Evolutionary conservation across 2,113 vertebrate species (phyloP), one percentile per base, ranked within the genome.

Genomic region (Danionella cerebrum): DNA sequence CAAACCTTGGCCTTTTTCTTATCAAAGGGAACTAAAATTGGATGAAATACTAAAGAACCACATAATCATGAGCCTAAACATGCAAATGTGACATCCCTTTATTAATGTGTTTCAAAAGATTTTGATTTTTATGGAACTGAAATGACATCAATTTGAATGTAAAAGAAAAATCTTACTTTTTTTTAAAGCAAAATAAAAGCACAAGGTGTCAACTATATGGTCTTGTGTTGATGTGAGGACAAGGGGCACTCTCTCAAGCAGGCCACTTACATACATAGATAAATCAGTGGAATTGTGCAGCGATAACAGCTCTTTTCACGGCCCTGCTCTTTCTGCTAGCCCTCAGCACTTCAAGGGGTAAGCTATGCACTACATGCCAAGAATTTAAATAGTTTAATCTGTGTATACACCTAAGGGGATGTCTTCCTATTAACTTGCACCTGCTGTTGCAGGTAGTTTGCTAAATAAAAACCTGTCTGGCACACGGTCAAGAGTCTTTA

Each of bases 381-480:
- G 53, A 67, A 67, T 55, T 31, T 63, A 68, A 73, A 73, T 67
- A 47, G 65, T 68, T 73, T 73, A 39, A 41, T 68, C 71, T 73
- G 71, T 70, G 67, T 51, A 50, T 44, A 69, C 58, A 58, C 66
- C 66, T 69, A 44, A 35, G 44, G 66, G 72, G 35, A 65, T 63
- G 39, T 59, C 51, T 25, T 52, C 58, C 24, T 51, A 31, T 63
- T 50, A 35, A 39, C 33, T 33, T 18, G 44, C 72, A 74, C 67
- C 66, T 74, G 59, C 59, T 48, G 59, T 14, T 69, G 35, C 51
- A 52, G 62, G 45, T 41, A 27, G 53, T 58, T 68, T 47, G 19
- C 65, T 9, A 19, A 48, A 68, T 44, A 58, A 58, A 41, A 47
- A 33, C 52, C 29, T 24, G 22, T 47, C 65, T 68, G 65, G 65